These are phyloP conservation scores for Chaitophorus viminalis DNA, from an alignment of 2,888 invertebrate genomes.

Conservation along the genomic window DNA sequence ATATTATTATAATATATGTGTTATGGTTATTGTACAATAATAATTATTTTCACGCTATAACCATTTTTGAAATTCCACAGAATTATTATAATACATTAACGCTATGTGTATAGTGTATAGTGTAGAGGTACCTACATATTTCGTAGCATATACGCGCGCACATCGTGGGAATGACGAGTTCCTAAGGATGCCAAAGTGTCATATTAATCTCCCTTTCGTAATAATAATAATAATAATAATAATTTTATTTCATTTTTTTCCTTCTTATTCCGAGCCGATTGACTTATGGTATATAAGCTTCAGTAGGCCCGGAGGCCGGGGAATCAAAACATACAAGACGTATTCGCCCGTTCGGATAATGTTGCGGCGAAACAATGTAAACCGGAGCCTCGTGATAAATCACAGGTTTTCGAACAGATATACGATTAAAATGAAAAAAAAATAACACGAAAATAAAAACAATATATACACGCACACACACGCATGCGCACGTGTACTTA, in stretches of 20 bases:
- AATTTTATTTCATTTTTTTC: conserved; percentile 55
- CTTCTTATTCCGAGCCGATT: conserved; percentile 22
- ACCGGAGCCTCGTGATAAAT: conserved; percentile 61
- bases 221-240: conserved; percentile 56
- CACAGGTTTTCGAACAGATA: conserved; percentile 60
- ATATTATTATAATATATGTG: neutral
- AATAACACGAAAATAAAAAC: conserved; percentile 59
- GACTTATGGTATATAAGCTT: conserved; percentile 53
- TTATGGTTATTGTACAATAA: neutral
- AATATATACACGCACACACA: conserved; percentile 31
- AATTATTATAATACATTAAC: conserved; percentile 32
- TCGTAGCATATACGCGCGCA: conserved; percentile 5
- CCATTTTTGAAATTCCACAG: conserved; percentile 42
- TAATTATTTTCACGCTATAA: conserved; percentile 51
- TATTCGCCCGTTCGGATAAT: conserved; percentile 58
- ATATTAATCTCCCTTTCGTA: conserved; percentile 60
- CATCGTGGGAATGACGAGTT: conserved; percentile 62
- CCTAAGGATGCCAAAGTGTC: conserved; percentile 59
- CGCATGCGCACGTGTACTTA: neutral
- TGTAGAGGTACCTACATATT: conserved; percentile 4
- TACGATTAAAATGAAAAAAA: conserved; percentile 58
- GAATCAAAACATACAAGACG: conserved; percentile 59
- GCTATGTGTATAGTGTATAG: neutral
- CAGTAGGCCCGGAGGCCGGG: conserved; percentile 51
- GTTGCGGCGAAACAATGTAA: conserved; percentile 61